phyloP scores from a whole-genome alignment of 2,888 invertebrate genomes.

The Hypolimnas misippus region DNA sequence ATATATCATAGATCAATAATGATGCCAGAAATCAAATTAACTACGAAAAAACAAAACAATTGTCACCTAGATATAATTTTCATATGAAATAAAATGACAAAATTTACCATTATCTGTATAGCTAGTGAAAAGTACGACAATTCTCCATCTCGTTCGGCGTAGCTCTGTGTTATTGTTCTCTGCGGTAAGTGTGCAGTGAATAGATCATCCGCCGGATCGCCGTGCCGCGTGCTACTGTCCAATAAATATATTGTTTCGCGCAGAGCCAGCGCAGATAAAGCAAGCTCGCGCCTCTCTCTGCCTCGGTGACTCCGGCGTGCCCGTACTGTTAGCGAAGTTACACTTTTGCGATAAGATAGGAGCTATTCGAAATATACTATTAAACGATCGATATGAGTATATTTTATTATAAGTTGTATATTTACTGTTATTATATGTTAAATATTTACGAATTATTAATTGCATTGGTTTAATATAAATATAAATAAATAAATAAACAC shows the following conservation, averaged over 20 bases:
- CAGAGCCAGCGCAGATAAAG: conserved; percentile 82
- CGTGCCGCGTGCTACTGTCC: conserved; percentile 72
- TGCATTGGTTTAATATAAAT: too few species aligned
- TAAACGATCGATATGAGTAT: too few species aligned
- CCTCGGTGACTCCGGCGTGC: conserved; percentile 63
- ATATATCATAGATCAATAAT: too few species aligned
- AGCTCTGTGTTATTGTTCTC: conserved; percentile 46
- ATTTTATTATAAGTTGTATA: too few species aligned
- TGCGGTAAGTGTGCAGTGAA: conserved; percentile 64
- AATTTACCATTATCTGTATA: not conserved
- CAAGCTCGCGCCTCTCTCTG: conserved; percentile 81
- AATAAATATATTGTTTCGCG: conserved; percentile 84
- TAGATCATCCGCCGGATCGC: conserved; percentile 78
- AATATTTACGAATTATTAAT: too few species aligned
- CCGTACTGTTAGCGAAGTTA: conserved; percentile 50
- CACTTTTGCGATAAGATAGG: not conserved
- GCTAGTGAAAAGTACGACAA: not conserved
- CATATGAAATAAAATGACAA: not conserved
- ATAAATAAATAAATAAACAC: too few species aligned
- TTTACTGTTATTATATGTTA: too few species aligned
- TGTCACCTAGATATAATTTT: not conserved
- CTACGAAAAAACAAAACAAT: not conserved
- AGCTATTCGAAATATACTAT: not conserved
- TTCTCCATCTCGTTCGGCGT: conserved; percentile 13
- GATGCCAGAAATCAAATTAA: not conserved